These are phyloP conservation scores for Beris morrisii DNA, from an alignment of 2,888 invertebrate species.

Conservation along the genomic window DNA sequence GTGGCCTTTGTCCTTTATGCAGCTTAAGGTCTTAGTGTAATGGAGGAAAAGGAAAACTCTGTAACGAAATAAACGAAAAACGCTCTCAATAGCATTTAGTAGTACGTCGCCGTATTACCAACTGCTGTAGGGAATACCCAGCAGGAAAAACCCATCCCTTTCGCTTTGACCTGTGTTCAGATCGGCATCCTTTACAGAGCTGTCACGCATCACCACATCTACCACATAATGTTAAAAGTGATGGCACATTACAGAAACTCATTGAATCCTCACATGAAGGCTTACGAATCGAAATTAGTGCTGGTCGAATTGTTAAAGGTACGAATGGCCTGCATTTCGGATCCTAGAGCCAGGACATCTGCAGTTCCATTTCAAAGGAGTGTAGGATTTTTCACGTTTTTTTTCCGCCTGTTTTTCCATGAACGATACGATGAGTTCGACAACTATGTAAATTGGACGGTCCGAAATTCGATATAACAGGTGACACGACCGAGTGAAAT, in stretches of 20 bases:
- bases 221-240: too few relatives aligned
- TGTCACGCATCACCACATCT: too few relatives aligned
- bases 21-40: too few relatives aligned
- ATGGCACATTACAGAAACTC: background rate
- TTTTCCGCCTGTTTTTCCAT: background rate
- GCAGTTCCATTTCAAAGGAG: background rate
- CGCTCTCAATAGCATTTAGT: too few relatives aligned
- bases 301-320: conserved; percentile 5
- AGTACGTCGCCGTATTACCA: too few relatives aligned
- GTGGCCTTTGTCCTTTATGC: too few relatives aligned
- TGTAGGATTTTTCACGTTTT: background rate
- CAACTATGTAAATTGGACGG: background rate
- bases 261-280: conserved; percentile 9
- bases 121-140: too few relatives aligned
- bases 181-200: too few relatives aligned
- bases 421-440: background rate
- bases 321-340: background rate
- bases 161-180: too few relatives aligned
- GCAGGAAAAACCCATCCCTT: too few relatives aligned
- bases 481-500: conserved; percentile 11
- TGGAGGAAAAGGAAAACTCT: too few relatives aligned
- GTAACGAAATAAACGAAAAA: too few relatives aligned
- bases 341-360: conserved; percentile 12
- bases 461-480: conserved; percentile 1
- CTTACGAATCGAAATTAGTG: conserved; percentile 12